Evolutionary conservation across 2,888 invertebrate genomes (phyloP), one percentile per base, ranked within the genome.

Genomic region (Achlya flavicornis): DNA sequence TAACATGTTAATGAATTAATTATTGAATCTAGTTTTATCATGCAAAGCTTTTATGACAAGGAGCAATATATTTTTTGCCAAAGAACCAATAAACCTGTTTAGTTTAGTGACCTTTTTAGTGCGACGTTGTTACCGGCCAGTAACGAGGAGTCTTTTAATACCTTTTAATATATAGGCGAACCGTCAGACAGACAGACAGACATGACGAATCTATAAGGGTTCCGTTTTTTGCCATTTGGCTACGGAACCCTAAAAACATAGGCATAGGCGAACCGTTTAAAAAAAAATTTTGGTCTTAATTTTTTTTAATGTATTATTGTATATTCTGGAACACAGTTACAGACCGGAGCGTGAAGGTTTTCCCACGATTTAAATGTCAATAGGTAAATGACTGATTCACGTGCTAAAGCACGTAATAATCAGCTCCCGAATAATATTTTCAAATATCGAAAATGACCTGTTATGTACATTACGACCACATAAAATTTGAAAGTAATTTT

Each of bases 51-150:
- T 10, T n/a, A 19, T 53, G 53, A 53, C 16, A 53, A 19, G 16
- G 53, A 53, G 53, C 7, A 41, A 12, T 2, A 11, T 41, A 48
- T 53, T 53, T 53, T 53, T 53, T 53, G 53, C 53, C 19, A 53
- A 38, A 16, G n/a, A 67, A 65, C 66, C 35, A 61, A 14, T 65
- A 64, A 77, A 77, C 77, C 77, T 63, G 77, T 77, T 76, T 67
- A 11, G 61, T 74, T 67, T 53, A 35, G 7, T 67, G 73, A 74
- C 73, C 74, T 73, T 57, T 60, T 60, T 60, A 43, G 41, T 60
- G 60, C 43, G 41, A 60, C 60, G 64, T 58, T 63, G 35, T 58
- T 33, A 58, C 57, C 32, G n/a, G 62, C 41, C 62, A 43, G 57
- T 62, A 62, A 41, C 57, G 57, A 38, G 62, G 38, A 33, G n/a